phyloP scores from a whole-genome alignment of 2,888 invertebrate species.

The Calephelis perditalis region DNA sequence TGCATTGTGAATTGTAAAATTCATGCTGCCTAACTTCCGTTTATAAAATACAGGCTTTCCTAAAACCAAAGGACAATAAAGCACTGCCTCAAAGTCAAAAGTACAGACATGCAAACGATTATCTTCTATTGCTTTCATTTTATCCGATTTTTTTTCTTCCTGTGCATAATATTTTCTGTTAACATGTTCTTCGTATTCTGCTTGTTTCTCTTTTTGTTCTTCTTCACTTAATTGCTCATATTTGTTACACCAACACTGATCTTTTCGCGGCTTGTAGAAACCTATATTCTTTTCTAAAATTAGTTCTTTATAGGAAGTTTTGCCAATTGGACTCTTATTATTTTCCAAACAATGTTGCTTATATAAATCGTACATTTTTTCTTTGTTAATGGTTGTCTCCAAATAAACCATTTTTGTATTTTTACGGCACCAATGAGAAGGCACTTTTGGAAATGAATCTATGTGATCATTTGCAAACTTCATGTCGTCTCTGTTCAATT shows the following conservation, averaged over 20 bases:
- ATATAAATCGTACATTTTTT: slow-evolving; percentile 28
- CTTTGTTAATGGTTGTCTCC: slow-evolving; percentile 19
- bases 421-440: slow-evolving; percentile 7
- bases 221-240: slow-evolving; percentile 25
- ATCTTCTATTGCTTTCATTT: slow-evolving; percentile 24
- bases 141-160: slow-evolving; percentile 25
- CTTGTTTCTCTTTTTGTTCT: slow-evolving; percentile 27
- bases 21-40: slow-evolving; percentile 27
- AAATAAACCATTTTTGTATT: too few relatives aligned
- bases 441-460: too few relatives aligned
- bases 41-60: slow-evolving; percentile 27
- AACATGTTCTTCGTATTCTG: slow-evolving; percentile 25
- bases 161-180: slow-evolving; percentile 18
- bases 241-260: slow-evolving; percentile 26
- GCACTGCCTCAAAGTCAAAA: slow-evolving; percentile 28
- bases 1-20: slow-evolving; percentile 29
- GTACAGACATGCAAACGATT: slow-evolving; percentile 26
- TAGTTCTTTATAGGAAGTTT: too few relatives aligned
- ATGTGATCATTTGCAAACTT: too few relatives aligned
- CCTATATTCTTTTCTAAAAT: too few relatives aligned
- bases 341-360: slow-evolving; percentile 20
- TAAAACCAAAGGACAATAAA: slow-evolving; percentile 27
- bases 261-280: slow-evolving; percentile 21
- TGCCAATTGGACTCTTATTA: not conserved
- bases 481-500: too few relatives aligned